These are phyloP conservation scores for Anguilla rostrata DNA, from an alignment of 2,113 vertebrate species.

Conservation along the genomic window DNA sequence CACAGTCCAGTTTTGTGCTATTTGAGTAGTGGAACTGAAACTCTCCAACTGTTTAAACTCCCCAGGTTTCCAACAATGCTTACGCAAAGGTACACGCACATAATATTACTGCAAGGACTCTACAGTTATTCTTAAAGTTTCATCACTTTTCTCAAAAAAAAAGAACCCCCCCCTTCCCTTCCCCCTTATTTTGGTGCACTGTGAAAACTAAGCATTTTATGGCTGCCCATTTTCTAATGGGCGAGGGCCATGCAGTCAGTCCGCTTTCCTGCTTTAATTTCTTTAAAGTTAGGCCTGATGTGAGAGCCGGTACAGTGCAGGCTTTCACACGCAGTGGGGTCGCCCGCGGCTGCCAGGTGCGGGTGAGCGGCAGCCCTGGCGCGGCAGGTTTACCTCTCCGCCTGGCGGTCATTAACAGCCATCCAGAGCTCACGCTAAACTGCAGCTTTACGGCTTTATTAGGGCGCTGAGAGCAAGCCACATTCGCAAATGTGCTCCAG, in stretches of 20 bases:
- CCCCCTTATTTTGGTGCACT: constrained; percentile 22
- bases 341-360: neutral
- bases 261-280: neutral
- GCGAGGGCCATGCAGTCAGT: neutral
- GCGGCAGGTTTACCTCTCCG: constrained; percentile 10
- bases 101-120: constrained; percentile 2
- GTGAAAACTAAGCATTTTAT: neutral
- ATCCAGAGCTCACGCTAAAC: constrained; percentile 35
- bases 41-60: constrained; percentile 53
- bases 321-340: neutral
- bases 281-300: neutral
- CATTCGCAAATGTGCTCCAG: constrained; percentile 27
- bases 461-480: constrained; percentile 35
- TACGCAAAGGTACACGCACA: constrained; percentile 30
- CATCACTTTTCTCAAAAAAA: constrained; percentile 27
- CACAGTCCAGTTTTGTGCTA: constrained; percentile 28
- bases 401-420: constrained; percentile 21
- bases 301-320: neutral
- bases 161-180: neutral
- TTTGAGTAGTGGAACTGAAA: constrained; percentile 29
- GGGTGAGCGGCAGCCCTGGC: neutral
- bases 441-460: constrained; percentile 48
- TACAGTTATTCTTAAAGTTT: constrained; percentile 39
- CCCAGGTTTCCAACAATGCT: constrained; percentile 35
- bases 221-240: neutral